These are phyloP conservation scores for Scotopteryx bipunctaria DNA, from an alignment of 2,888 invertebrate genomes.

Conservation along the genomic window DNA sequence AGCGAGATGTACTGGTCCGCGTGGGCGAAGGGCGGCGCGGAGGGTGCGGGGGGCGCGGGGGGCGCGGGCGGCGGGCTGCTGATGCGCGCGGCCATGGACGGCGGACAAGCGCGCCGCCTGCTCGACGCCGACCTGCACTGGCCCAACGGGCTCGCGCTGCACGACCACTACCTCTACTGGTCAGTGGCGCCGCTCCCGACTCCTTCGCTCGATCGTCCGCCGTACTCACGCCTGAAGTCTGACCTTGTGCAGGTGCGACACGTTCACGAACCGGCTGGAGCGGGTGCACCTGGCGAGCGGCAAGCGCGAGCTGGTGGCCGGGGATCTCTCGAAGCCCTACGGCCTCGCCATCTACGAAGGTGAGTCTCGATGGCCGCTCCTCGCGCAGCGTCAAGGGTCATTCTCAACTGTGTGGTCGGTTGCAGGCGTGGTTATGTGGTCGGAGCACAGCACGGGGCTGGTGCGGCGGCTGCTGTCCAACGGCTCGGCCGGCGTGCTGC, in stretches of 20 bases:
- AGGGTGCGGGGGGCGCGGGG: conserved; percentile 53
- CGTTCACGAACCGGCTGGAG: conserved; percentile 86
- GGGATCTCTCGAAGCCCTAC: conserved; percentile 82
- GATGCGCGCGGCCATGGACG: conserved; percentile 90
- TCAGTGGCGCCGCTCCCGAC: background rate
- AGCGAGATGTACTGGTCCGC: conserved; percentile 90
- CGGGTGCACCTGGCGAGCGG: conserved; percentile 62
- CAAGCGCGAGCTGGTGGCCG: conserved; percentile 66
- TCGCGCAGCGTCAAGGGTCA: background rate
- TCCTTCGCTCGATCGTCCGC: too few relatives aligned
- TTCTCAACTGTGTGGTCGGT: background rate
- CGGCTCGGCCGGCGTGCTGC: conserved; percentile 78
- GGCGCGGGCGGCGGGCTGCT: conserved; percentile 80
- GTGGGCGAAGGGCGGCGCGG: conserved; percentile 79
- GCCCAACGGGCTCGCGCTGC: conserved; percentile 88
- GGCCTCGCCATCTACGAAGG: conserved; percentile 86
- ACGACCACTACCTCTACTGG: conserved; percentile 63
- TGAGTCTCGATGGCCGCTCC: too few relatives aligned
- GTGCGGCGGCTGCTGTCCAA: conserved; percentile 86
- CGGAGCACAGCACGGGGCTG: conserved; percentile 86
- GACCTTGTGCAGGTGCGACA: conserved; percentile 85
- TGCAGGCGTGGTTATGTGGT: conserved; percentile 85
- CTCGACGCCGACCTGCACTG: conserved; percentile 83
- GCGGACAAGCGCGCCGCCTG: conserved; percentile 82
- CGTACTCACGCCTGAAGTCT: too few relatives aligned